A percentile compares a stretch with the other conserved stretches of the same genome.
Conservation (phyloP, 2,797 vertebrate species). For the Cynopterus sphinx region DNA sequence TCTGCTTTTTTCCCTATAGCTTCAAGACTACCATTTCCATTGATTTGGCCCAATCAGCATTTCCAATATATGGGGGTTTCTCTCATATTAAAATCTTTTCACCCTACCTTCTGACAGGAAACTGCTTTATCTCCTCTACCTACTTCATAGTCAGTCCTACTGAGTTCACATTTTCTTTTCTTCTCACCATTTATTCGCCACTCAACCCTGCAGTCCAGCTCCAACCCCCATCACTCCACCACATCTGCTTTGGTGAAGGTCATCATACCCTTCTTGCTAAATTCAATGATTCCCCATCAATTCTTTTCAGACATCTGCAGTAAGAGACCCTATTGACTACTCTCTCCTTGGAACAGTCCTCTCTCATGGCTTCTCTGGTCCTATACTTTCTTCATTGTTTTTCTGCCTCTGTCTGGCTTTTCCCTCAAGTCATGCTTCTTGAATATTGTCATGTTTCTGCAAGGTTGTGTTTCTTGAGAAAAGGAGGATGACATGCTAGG, state of each 20-base stretch:
- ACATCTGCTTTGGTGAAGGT: background rate
- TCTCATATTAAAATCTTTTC: background rate
- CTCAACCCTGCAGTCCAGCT: background rate
- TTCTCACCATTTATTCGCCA: background rate
- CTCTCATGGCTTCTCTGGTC: background rate
- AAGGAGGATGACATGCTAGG: background rate
- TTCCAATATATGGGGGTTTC: background rate
- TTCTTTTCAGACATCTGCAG: background rate
- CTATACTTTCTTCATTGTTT: background rate
- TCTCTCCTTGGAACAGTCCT: background rate
- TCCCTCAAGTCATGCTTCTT: background rate
- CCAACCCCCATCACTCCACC: background rate
- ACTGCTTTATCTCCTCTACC: background rate
- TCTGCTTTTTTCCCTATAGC: background rate
- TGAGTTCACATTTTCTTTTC: background rate
- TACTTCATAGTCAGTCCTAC: background rate
- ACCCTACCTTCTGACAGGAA: background rate
- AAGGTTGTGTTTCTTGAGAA: background rate
- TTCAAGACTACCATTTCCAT: background rate
- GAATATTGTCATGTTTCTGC: background rate
- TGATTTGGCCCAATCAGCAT: background rate
- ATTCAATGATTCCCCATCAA: no score
- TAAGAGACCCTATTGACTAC: background rate
- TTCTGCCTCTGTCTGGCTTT: background rate
- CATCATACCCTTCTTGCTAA: background rate